Base-by-base conservation (phyloP, 2,888 invertebrate genomes). In the Cryptophagus acutangulus region DNA sequence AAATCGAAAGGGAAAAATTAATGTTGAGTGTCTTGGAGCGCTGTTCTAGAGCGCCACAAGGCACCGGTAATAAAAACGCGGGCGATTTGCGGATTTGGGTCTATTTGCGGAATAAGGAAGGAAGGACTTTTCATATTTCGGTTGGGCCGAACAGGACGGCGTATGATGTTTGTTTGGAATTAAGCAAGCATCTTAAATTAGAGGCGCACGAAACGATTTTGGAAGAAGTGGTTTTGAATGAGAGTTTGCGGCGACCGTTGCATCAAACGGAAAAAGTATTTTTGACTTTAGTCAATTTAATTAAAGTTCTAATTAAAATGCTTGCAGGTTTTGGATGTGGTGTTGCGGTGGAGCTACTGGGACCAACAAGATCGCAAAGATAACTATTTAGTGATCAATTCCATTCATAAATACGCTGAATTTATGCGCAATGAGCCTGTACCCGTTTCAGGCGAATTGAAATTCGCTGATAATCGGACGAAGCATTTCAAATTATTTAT, bases 331-430 rank as follows among this genome's bases (percentile, higher is more conserved):
- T 64, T 82, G 2, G 78, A 82, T 52, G 76, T 80, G 0, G 84
- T 85, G 0, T 71, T 86, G 1, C 77, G 84, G 36, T 93, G 94
- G 93, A 82, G 88, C 1, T 84, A 86, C 59, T 93, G 93, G 92
- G 83, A 87, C 36, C 82, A 85, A 43, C 78, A 79, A n/a, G 89
- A 91, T 66, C 74, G 90, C 20, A 87, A 84, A 62, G 81, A 87
- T 54, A 92, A 90, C 63, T 82, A 84, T 62, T 72, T 92, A 25
- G 72, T 87, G 12, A 71, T 92, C 6, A 59, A 62, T 10, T 53
- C 59, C 17, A 51, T 69, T 31, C 57, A 60, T 1, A 68, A 70
- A 52, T 70, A 70, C 46, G 59, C 60, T 54, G 66, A 66, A 37
- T 69, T 62, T 41, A 58, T 69, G 10, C 50, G 61, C 13, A 65